Base-by-base conservation (phyloP, 2,888 invertebrate species). In the Melikaiella ostensackeni region DNA sequence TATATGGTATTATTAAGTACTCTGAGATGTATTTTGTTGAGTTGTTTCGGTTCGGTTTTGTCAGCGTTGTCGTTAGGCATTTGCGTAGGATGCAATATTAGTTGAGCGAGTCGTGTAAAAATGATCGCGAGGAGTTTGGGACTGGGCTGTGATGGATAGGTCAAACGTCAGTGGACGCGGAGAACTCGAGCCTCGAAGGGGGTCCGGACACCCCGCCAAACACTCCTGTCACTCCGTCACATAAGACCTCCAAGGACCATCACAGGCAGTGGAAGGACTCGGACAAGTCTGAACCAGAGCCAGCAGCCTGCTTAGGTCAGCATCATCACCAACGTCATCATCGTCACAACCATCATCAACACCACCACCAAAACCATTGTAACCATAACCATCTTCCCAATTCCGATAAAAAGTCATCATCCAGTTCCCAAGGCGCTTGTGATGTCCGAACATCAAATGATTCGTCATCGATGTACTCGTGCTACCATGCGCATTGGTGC, bases 71-170 rank as follows among this genome's bases (percentile, higher is more conserved):
- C 89, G 89, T 90, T 90, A 90, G 89, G 90, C 87, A 87, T 88
- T 89, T 90, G 89, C 88, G 86, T 90, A 90, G 89, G 88, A 88
- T 84, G 88, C 88, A 90, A 88, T 88, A 88, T 86, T 89, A 89
- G 86, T 89, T 87, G 86, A 87, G 85, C 84, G 86, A 88, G 82
- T 82, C 83, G 84, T 70, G 46, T 85, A 86, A 86, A 81, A 86
- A 87, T 85, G 82, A 84, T 87, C 86, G 89, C 88, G 84, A 81
- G 83, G 84, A 89, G 86, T 90, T 88, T 90, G 90, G 91, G 90
- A 90, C 88, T 91, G 89, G 90, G 90, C 87, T 90, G 86, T 91
- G 90, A 90, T 91, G 90, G 90, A 88, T 91, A 91, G 91, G 91
- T 91, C 91, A 90, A 88, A 88, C 91, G 86, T 91, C 91, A 88